Base-by-base conservation (phyloP, 2,888 invertebrate species). In the Cremastobaeus sp. region DNA sequence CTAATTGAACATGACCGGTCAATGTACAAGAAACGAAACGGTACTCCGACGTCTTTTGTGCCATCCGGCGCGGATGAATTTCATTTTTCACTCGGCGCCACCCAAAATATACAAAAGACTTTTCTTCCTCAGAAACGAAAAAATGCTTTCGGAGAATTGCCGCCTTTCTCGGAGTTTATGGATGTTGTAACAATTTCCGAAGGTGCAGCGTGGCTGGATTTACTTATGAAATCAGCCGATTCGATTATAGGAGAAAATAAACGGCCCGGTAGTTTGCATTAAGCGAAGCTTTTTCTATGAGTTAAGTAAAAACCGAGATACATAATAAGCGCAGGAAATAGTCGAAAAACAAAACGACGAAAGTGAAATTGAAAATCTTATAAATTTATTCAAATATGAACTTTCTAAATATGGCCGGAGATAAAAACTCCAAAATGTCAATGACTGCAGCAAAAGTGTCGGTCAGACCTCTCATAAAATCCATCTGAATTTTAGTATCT, bases 361-460 rank as follows among this genome's bases (percentile, higher is more conserved):
- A 60, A 69, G 60, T 60, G 60, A 69, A 69, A 69, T 25, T 45
- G 59, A 60, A 45, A 37, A 66, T 30, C 9, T 14, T 57, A n/a
- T 25, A 15, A 3, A 37, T 43, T 37, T 21, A 60, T 69, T 69
- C 25, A 52, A 69, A 60, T 54, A 60, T 60, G 39, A 60, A 69
- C 69, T 69, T 69, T 69, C 69, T 57, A 69, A 69, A 52, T 37
- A 21, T 30, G 14, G 15, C 18, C 28, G 21, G n/a, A 5, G 14
- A 11, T 34, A 69, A 34, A 69, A 60, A 60, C 1, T n/a, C 15
- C 4, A 18, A 62, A 48, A 39, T 60, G 55, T 70, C 70, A 64
- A 62, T 48, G 70, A 70, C 70, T 64, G 54, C 52, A 9, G 37
- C 47, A 50, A 43, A 54, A 65, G 52, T 55, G 59, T 35, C 50